A percentile compares a stretch with the other conserved stretches of the same genome.
Conservation (phyloP, 2,797 vertebrate species). For the Diplodus puntazzo region DNA sequence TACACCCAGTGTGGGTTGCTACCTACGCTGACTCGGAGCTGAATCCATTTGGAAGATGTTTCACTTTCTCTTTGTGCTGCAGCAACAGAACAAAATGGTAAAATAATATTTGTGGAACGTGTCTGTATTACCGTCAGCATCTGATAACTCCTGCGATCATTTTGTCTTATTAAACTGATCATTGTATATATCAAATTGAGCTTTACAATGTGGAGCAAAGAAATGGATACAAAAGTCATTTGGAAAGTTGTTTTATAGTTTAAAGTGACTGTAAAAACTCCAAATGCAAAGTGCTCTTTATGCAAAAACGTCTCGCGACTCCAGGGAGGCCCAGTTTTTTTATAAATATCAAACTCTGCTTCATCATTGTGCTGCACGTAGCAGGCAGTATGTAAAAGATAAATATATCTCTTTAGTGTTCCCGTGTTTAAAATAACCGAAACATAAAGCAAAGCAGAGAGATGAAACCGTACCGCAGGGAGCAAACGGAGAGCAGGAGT, state of each 20-base stretch:
- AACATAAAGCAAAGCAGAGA: neutral
- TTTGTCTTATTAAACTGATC: neutral
- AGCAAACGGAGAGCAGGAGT: neutral
- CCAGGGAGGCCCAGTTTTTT: neutral
- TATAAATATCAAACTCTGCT: neutral
- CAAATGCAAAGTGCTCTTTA: neutral
- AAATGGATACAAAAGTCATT: no score
- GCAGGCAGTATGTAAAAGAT: no score
- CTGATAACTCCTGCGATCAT: neutral
- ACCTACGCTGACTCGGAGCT: no score
- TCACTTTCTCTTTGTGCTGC: neutral
- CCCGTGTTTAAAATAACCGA: neutral
- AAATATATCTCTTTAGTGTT: neutral
- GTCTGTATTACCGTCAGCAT: neutral
- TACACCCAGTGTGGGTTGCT: no score
- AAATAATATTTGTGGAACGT: neutral
- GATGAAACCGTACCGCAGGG: neutral
- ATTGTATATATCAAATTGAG: neutral
- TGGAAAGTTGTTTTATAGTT: no score
- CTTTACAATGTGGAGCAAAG: neutral
- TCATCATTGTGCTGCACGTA: neutral
- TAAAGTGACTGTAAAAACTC: no score
- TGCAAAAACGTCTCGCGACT: neutral
- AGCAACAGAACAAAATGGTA: neutral
- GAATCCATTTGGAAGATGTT: neutral